Conservation (phyloP, 1,140 invertebrate species). For the Cotesia chilonis region DNA sequence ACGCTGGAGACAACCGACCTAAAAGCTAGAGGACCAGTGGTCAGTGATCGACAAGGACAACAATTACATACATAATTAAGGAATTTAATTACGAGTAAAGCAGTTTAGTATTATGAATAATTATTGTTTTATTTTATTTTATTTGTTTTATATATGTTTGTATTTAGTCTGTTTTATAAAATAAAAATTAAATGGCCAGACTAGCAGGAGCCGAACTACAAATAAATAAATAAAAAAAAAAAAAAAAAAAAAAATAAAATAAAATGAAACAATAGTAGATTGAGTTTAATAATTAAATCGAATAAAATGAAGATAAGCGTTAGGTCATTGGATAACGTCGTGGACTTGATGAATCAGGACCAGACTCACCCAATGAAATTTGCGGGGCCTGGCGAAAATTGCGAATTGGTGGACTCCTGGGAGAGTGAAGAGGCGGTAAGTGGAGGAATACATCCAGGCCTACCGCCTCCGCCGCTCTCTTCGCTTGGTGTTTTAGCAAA, state of each 20-base stretch:
- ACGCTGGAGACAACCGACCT: neutral
- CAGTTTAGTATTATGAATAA: too few species aligned
- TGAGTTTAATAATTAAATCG: neutral
- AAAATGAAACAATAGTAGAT: neutral
- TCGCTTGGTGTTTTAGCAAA: slow-evolving; percentile 89
- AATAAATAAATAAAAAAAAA: too few species aligned
- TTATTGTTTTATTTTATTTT: neutral
- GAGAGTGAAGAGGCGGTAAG: slow-evolving; percentile 65
- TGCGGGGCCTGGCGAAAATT: slow-evolving; percentile 61
- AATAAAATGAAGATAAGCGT: slow-evolving; percentile 20
- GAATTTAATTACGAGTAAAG: too few species aligned
- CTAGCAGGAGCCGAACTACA: too few species aligned
- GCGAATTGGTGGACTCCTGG: slow-evolving; percentile 62
- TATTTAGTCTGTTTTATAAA: neutral
- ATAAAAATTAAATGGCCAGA: neutral
- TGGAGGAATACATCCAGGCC: slow-evolving; percentile 62
- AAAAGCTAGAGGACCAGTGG: slow-evolving; percentile 11
- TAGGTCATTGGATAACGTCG: slow-evolving; percentile 36
- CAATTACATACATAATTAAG: too few species aligned
- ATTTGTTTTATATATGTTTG: neutral
- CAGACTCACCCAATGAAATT: slow-evolving; percentile 63
- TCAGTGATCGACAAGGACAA: too few species aligned
- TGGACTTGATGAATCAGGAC: slow-evolving; percentile 46
- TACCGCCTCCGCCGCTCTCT: slow-evolving; percentile 73
- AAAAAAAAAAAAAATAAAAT: too few species aligned